phyloP scores from a whole-genome alignment of 35 echinoderm and acorn worm genomes.

The Strongylocentrotus purpuratus region DNA sequence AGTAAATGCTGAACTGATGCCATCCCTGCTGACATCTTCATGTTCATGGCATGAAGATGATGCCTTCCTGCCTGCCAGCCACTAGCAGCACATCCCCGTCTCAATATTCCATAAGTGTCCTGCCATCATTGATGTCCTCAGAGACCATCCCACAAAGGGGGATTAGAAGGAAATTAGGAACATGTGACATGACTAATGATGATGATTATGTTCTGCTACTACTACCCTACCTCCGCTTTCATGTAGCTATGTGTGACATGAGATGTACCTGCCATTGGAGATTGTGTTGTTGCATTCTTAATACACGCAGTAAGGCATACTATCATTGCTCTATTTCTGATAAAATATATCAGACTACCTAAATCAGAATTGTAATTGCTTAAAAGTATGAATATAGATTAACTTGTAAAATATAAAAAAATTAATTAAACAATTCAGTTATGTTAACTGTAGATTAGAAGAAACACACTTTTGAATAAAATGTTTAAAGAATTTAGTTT shows the following conservation, averaged over 20 bases:
- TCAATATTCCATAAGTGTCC: neutral
- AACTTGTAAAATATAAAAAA: no score
- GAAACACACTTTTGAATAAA: no score
- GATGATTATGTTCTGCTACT: neutral
- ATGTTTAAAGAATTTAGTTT: no score
- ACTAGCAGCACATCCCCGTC: neutral
- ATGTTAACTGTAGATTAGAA: no score
- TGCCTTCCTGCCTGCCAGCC: neutral
- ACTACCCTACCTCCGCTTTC: neutral
- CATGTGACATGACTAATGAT: constrained; percentile 17
- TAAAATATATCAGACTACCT: no score
- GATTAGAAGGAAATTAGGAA: constrained; percentile 18
- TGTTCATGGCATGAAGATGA: neutral
- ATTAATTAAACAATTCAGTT: no score
- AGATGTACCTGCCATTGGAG: constrained; percentile 12
- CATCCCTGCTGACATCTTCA: neutral
- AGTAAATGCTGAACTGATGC: neutral
- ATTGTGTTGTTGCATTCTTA: neutral
- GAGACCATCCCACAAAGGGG: neutral
- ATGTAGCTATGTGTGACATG: constrained; percentile 31
- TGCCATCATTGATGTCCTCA: neutral
- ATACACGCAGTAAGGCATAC: neutral
- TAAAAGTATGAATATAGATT: no score
- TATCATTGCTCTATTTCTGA: no score
- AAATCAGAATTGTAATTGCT: no score